Evolutionary conservation across 2,888 invertebrate genomes (phyloP).

Genomic region (Euphydryas editha): DNA sequence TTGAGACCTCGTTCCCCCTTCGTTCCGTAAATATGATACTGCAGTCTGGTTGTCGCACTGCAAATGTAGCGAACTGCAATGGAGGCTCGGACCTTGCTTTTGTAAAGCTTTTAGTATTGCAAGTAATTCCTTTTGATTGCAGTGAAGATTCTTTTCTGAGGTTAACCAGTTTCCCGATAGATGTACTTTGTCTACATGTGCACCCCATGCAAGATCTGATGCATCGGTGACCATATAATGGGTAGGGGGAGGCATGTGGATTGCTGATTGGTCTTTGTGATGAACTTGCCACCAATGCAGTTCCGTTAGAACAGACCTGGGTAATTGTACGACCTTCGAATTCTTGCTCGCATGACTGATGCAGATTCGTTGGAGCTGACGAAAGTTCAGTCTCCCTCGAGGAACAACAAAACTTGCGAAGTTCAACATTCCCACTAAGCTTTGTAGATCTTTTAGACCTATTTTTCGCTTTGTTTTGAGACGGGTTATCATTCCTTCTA

Average conservation of each 20-base stretch:
- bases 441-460: conserved; percentile 37
- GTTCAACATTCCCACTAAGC: conserved; percentile 42
- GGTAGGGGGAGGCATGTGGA: not conserved
- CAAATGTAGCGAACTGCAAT: too few relatives aligned
- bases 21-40: too few relatives aligned
- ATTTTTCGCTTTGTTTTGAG: too few relatives aligned
- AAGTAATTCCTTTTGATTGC: conserved; percentile 6
- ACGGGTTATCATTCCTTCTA: too few relatives aligned
- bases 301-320: not conserved
- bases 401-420: conserved; percentile 45
- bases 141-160: not conserved
- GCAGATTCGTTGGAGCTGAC: conserved; percentile 29
- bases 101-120: too few relatives aligned
- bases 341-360: too few relatives aligned
- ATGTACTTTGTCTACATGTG: not conserved
- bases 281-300: not conserved
- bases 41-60: too few relatives aligned
- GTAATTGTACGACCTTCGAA: too few relatives aligned
- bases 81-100: too few relatives aligned
- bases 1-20: too few relatives aligned
- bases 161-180: not conserved
- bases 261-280: not conserved
- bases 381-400: conserved; percentile 42
- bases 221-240: not conserved
- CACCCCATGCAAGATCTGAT: not conserved